These are phyloP conservation scores for Drosophila obscura DNA, from an alignment of 1,140 invertebrate species.

Conservation along the genomic window DNA sequence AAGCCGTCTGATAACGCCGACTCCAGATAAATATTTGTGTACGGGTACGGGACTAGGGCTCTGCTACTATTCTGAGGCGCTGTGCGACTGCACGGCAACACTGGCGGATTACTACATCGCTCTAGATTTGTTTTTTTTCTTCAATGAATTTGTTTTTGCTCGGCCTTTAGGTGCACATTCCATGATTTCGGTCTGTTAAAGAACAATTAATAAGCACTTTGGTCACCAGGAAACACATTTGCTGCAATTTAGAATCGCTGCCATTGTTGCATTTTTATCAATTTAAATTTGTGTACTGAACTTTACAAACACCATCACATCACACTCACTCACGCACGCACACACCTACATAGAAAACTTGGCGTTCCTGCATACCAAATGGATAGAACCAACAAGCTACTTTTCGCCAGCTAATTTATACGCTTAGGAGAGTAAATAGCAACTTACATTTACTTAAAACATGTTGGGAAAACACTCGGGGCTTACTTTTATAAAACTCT, in stretches of 20 bases:
- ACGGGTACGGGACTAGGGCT: slow-evolving; percentile 1
- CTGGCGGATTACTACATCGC: slow-evolving; percentile 65
- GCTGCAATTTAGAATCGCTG: slow-evolving; percentile 33
- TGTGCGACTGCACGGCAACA: slow-evolving; percentile 51
- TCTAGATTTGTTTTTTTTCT: slow-evolving; percentile 35
- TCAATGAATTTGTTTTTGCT: slow-evolving; percentile 62
- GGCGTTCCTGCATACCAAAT: slow-evolving; percentile 61
- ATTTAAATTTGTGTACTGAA: slow-evolving; percentile 77
- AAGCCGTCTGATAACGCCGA: slow-evolving; percentile 34
- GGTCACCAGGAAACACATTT: slow-evolving; percentile 15
- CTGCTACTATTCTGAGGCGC: slow-evolving; percentile 4
- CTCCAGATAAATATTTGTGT: slow-evolving; percentile 25
- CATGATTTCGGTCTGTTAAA: slow-evolving; percentile 9
- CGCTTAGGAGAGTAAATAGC: not conserved
- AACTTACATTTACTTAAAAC: slow-evolving; percentile 64
- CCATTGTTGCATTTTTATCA: slow-evolving; percentile 65
- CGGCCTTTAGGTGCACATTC: slow-evolving; percentile 11
- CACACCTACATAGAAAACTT: slow-evolving; percentile 47
- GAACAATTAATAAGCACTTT: slow-evolving; percentile 29
- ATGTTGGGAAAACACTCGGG: slow-evolving; percentile 34
- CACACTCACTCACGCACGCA: slow-evolving; percentile 18
- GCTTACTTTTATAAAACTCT: slow-evolving; percentile 32
- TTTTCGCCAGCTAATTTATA: slow-evolving; percentile 15
- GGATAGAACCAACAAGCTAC: slow-evolving; percentile 33
- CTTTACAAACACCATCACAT: slow-evolving; percentile 47